Evolutionary conservation across 2,797 vertebrate species (phyloP).

Genomic region (Lacerta viridis): DNA sequence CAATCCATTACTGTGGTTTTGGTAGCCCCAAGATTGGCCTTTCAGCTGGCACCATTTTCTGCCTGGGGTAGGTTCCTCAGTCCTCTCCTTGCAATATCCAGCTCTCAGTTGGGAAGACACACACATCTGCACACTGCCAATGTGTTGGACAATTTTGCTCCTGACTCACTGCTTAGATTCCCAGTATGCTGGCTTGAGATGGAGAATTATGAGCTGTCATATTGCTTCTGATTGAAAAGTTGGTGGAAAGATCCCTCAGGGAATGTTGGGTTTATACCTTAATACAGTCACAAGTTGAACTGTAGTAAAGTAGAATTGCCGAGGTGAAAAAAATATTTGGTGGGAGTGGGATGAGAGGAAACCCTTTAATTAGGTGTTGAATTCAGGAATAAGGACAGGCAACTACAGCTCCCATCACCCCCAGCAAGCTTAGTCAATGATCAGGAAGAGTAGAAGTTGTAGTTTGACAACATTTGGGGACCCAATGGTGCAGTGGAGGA

Average conservation of each 20-base stretch:
- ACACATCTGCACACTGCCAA: neutral
- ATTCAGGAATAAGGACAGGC: neutral
- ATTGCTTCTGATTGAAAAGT: conserved; percentile 8
- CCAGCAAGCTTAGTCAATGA: too few species aligned
- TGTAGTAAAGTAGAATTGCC: neutral
- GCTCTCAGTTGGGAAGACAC: neutral
- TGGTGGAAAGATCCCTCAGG: neutral
- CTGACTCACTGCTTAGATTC: neutral
- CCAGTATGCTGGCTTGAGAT: neutral
- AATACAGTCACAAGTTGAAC: neutral
- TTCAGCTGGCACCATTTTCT: neutral
- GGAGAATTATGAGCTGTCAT: neutral
- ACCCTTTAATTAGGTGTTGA: neutral
- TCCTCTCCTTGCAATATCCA: neutral
- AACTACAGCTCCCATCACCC: neutral
- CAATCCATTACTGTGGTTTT: neutral
- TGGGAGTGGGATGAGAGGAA: too few species aligned
- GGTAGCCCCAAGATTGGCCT: neutral
- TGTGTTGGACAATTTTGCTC: neutral
- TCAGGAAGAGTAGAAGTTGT: too few species aligned
- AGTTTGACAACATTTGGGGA: too few species aligned
- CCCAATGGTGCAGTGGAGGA: too few species aligned
- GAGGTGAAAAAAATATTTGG: too few species aligned
- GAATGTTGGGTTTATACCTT: neutral
- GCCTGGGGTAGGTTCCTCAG: neutral